A percentile compares a stretch with the other conserved stretches of the same genome.
These are phyloP conservation scores for Notodonta dromedarius DNA, from an alignment of 2,888 invertebrate genomes.

Conservation along the genomic window DNA sequence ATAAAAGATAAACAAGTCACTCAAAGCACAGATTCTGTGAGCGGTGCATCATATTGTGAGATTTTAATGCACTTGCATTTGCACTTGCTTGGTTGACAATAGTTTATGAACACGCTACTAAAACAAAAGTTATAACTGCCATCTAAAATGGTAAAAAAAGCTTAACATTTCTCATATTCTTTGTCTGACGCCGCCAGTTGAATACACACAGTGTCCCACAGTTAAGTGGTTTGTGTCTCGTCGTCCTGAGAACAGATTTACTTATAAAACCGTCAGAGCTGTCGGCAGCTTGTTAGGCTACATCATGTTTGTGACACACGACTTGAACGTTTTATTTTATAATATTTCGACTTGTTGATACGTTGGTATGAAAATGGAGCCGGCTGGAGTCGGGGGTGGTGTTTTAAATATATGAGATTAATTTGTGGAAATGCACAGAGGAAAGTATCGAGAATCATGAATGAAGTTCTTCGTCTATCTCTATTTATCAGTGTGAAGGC, in stretches of 20 bases:
- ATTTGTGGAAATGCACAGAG: too few relatives aligned
- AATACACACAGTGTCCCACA: background rate
- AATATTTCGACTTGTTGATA: conserved; percentile 5
- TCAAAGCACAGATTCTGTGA: too few relatives aligned
- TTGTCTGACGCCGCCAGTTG: background rate
- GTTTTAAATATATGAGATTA: background rate
- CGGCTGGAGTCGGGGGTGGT: background rate
- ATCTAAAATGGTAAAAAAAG: too few relatives aligned
- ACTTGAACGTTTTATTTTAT: conserved; percentile 13
- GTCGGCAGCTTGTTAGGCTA: conserved; percentile 35
- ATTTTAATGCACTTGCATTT: too few relatives aligned
- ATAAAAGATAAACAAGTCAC: too few relatives aligned
- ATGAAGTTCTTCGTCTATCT: too few relatives aligned
- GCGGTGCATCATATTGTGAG: too few relatives aligned
- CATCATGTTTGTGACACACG: conserved; percentile 18
- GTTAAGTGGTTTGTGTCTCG: conserved; percentile 1
- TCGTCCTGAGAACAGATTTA: conserved; percentile 36
- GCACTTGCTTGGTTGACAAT: too few relatives aligned
- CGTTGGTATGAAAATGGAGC: conserved; percentile 9
- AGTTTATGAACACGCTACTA: too few relatives aligned
- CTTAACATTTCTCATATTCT: background rate
- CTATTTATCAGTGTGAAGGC: too few relatives aligned
- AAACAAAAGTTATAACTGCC: too few relatives aligned
- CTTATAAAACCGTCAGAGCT: conserved; percentile 31
- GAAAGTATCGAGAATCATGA: too few relatives aligned